Evolutionary conservation across 2,888 invertebrate genomes (phyloP), one percentile per base, ranked within the genome.

Genomic region (Malacosoma neustria): DNA sequence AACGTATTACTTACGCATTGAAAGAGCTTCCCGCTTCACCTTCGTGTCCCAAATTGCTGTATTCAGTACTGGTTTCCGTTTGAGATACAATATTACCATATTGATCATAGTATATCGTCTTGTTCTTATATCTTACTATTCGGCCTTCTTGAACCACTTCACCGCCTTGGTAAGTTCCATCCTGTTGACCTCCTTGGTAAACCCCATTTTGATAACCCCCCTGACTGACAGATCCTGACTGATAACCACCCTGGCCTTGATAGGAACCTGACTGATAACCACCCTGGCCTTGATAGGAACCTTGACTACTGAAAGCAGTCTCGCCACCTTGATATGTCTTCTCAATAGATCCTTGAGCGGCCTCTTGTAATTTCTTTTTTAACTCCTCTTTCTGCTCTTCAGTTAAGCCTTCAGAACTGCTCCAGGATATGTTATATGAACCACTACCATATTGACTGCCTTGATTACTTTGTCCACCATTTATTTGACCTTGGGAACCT

Each of bases 51-150:
- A 84, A 54, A 6, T 63, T 65, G 29, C 70, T 73, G 43, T 79
- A 87, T 41, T 88, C 87, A 0, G 88, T 88, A 45, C 88, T 88
- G 1, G 72, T 73, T 49, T 89, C 88, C 2, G 76, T 68, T 50
- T 82, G 70, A 0, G 85, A 84, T 14, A 77, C 62, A 4, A 88
- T 76, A 31, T 80, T 82, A 40, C 80, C 72, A 39, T 85, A 80
- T 13, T 69, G 69, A 44, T 81, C 76, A 33, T 79, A 75, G 1
- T 77, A 51, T 30, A 72, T 62, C 0, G 77, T 77, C 45, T 54
- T 72, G 38, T 84, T 84, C 49, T 54, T 74, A 1, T 70, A 50
- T 33, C 54, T 63, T 0, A 73, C 67, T 1, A 80, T 46, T 34
- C 63, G 52, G 2, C 59, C 66, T 3, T 49, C 61, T 50, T 54